Evolutionary conservation across 2,113 vertebrate species (phyloP), one percentile per base, ranked within the genome.

Genomic region (Phrynosoma platyrhinos): DNA sequence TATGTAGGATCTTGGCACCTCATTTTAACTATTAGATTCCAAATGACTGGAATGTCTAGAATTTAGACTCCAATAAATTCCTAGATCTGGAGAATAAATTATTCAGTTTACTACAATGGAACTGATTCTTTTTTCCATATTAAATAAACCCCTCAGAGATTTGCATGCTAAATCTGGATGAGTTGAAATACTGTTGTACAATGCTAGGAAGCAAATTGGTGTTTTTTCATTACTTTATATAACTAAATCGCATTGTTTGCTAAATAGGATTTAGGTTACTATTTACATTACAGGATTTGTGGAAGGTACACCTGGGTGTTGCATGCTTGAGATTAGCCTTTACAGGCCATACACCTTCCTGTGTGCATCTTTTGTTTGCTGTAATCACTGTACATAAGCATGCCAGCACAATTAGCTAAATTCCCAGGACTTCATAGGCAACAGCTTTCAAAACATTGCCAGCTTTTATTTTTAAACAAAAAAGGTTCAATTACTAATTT

Each of bases 341-440:
- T 58, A 68, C 76, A 79, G 66, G 66, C 66, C 53, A 77, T 79
- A 55, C 21, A 75, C 71, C 71, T 89, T 71, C 40, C 79, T 84
- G 79, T n/a, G 36, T 69, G 87, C 62, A 40, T 0, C 1, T 82
- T 89, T 66, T 88, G 55, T 82, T 84, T 88, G 58, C 52, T 88
- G 36, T 92, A 90, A 91, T 90, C 93, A 78, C 74, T 75, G 74
- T 69, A 47, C 58, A 40, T 80, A 88, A 89, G 82, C 7, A 82
- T 40, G 72, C 74, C 87, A 68, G 72, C 25, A 74, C 16, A 90
- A 90, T 83, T 79, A 90, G 42, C 21, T 81, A 4, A 88, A 71
- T 89, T 88, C 74, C 62, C 68, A 30, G 32, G 58, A 88, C 42
- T 77, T 68, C 2, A 62, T n/a, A 3, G 36, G 79, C 75, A 69